These are phyloP conservation scores for Holacanthella duospinosa DNA, from an alignment of 2,888 invertebrate species.

Conservation along the genomic window DNA sequence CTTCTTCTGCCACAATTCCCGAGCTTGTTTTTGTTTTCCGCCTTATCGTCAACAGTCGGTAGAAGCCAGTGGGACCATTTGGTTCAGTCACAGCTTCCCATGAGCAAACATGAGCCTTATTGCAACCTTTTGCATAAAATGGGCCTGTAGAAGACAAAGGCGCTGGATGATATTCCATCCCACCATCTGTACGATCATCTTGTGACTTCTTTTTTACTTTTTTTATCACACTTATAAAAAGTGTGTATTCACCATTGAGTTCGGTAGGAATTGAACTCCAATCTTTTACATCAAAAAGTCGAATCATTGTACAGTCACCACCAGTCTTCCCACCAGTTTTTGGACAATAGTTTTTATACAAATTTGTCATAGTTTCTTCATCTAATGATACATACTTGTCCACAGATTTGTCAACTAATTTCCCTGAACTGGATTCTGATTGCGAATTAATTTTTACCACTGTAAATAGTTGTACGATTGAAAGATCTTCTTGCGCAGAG, in stretches of 20 bases:
- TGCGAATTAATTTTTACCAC: neutral
- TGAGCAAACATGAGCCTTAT: neutral
- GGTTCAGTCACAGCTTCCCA: conserved; percentile 4
- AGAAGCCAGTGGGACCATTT: neutral
- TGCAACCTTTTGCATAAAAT: neutral
- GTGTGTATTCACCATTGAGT: neutral
- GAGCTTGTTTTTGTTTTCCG: neutral
- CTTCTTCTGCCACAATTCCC: neutral
- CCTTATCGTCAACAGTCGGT: neutral
- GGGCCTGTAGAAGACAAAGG: neutral
- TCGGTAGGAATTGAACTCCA: neutral
- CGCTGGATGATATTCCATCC: neutral
- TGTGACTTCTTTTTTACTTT: neutral
- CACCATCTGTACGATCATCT: neutral
- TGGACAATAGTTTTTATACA: neutral
- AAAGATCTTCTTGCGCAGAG: neutral
- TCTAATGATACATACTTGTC: neutral
- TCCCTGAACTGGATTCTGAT: neutral
- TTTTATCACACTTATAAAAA: neutral
- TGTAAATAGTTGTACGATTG: neutral
- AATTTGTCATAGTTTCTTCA: neutral
- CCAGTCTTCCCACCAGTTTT: neutral
- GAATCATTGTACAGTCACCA: neutral
- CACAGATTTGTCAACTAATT: neutral
- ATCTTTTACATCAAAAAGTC: neutral